Percentiles rank a stretch among this genome's conserved stretches.
phyloP scores from a whole-genome alignment of 1,140 invertebrate genomes.

The Listronotus oregonensis region DNA sequence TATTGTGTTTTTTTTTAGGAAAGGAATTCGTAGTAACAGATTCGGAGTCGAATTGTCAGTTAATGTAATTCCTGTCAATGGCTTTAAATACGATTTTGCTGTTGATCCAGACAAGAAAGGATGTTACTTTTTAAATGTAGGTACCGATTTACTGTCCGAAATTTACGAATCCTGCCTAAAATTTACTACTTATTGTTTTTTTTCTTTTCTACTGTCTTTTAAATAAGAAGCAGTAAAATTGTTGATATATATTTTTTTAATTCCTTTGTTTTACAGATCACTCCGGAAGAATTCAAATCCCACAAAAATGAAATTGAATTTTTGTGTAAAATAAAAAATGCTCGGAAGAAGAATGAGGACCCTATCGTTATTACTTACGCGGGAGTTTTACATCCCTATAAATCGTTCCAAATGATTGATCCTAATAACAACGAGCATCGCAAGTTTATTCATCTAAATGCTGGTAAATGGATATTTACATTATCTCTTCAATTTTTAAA shows the following conservation, averaged over 20 bases:
- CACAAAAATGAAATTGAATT: conserved; percentile 22
- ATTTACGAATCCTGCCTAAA: conserved; percentile 1
- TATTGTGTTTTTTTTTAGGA: conserved; percentile 7
- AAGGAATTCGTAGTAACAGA: background rate
- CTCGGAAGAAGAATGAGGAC: background rate
- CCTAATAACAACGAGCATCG: conserved; percentile 15
- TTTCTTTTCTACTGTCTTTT: no score
- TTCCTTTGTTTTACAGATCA: conserved; percentile 8
- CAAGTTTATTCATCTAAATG: conserved; percentile 9
- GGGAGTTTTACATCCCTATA: conserved; percentile 14
- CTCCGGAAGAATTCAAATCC: conserved; percentile 7
- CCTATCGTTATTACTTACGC: conserved; percentile 13
- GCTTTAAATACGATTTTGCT: conserved; percentile 18
- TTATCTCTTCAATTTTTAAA: no score
- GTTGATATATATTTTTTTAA: no score
- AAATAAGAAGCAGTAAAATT: no score
- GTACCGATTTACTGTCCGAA: background rate
- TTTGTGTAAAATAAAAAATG: conserved; percentile 16
- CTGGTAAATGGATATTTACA: conserved; percentile 26
- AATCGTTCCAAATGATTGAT: conserved; percentile 17
- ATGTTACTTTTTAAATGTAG: conserved; percentile 18
- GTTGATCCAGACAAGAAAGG: conserved; percentile 7
- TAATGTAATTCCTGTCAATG: conserved; percentile 1
- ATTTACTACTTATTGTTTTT: no score
- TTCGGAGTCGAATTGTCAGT: conserved; percentile 6